These are phyloP conservation scores for Brachyhypopomus occidentalis DNA, from an alignment of 2,113 vertebrate genomes.

Conservation along the genomic window DNA sequence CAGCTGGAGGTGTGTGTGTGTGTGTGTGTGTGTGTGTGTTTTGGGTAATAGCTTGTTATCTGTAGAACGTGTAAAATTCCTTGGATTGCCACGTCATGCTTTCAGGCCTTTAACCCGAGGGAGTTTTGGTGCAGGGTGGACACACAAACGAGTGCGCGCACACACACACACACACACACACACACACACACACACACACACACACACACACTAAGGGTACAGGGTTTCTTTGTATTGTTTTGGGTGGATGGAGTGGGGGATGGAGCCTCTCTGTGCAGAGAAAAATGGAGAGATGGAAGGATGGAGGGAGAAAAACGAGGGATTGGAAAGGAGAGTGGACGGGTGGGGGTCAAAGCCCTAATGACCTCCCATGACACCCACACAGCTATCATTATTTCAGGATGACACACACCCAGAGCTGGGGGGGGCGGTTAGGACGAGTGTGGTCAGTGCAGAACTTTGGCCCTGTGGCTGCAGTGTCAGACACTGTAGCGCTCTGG, in stretches of 20 bases:
- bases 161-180: conserved; percentile 25
- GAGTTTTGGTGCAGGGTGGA: not conserved
- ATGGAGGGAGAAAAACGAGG: conserved; percentile 27
- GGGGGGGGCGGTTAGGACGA: too few species aligned
- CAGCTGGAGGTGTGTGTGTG: not conserved
- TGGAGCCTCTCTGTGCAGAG: conserved; percentile 13
- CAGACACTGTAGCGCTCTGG: too few species aligned
- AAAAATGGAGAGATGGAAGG: conserved; percentile 21
- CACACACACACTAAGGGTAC: conserved; percentile 23
- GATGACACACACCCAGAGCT: not conserved
- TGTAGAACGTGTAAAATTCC: conserved; percentile 14
- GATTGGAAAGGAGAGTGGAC: not conserved
- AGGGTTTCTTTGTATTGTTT: not conserved
- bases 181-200: conserved; percentile 35
- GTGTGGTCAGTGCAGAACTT: too few species aligned
- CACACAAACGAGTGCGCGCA: conserved; percentile 30
- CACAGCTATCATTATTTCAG: conserved; percentile 38
- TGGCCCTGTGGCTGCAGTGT: too few species aligned
- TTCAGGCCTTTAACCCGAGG: conserved; percentile 13
- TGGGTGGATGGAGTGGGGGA: not conserved
- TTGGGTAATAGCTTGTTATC: conserved; percentile 8
- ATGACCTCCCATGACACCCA: conserved; percentile 52
- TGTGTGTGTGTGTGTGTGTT: conserved; percentile 9
- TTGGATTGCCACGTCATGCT: conserved; percentile 6
- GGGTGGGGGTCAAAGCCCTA: conserved; percentile 23